phyloP scores from a whole-genome alignment of 2,797 vertebrate species.

The Trachurus trachurus region DNA sequence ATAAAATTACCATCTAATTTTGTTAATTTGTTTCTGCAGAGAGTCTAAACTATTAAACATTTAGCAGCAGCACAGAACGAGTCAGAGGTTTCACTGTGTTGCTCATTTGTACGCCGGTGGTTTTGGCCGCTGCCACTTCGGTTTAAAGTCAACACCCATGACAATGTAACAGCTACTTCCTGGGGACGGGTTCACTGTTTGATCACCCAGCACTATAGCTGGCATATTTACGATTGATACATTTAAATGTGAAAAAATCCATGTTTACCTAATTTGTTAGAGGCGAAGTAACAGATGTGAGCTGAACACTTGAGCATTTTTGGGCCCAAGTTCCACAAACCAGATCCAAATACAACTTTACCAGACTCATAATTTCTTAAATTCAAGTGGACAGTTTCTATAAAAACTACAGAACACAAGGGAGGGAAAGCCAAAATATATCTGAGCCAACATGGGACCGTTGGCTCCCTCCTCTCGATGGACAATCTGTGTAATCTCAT shows the following conservation, averaged over 20 bases:
- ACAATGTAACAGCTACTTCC: neutral
- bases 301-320: neutral
- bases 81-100: neutral
- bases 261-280: neutral
- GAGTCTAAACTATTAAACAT: neutral
- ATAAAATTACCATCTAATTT: neutral
- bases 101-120: neutral
- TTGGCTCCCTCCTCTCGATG: slow-evolving; percentile 39
- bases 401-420: slow-evolving; percentile 24
- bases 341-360: slow-evolving; percentile 19
- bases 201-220: neutral
- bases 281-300: slow-evolving; percentile 1
- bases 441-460: slow-evolving; percentile 23
- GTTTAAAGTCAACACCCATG: neutral
- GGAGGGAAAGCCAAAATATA: slow-evolving; percentile 34
- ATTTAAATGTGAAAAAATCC: neutral
- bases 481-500: slow-evolving; percentile 57
- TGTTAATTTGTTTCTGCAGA: neutral
- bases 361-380: slow-evolving; percentile 16
- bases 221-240: neutral
- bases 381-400: slow-evolving; percentile 32
- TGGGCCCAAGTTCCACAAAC: neutral
- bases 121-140: neutral
- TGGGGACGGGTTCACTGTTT: neutral
- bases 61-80: too few relatives aligned